Evolutionary conservation across 2,888 invertebrate genomes (phyloP), one percentile per base, ranked within the genome.

Genomic region (Tachina lurida): DNA sequence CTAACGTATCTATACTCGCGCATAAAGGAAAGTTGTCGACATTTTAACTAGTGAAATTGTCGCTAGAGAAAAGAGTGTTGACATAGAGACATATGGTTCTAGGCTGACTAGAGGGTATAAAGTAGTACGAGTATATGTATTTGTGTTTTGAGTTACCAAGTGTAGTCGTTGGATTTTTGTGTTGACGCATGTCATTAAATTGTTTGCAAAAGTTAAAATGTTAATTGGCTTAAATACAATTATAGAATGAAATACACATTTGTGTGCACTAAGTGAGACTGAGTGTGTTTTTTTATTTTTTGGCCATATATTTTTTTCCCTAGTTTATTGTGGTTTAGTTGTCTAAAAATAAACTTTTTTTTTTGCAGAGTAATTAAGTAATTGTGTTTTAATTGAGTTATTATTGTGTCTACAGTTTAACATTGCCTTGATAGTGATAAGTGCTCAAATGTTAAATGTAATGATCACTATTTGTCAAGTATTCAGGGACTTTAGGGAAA

Each of bases 171-270:
- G 62, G 62, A 45, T 45, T 49, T 49, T 78, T 81, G 86, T 79
- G 79, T 86, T 86, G 83, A 86, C 83, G 86, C 86, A 86, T 86
- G 78, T 62, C 86, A 86, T 85, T 85, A 70, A 82, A 81, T 73
- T 86, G 75, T 83, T 86, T 73, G 86, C 86, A 76, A 80, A 84
- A 83, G 83, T 83, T 86, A 43, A 86, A 71, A 83, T 86, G 86
- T 49, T 86, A 86, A 86, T 86, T 86, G 83, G 83, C 67, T 86
- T 75, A 73, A 86, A 86, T 58, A 19, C 62, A 81, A 74, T 62
- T 62, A 12, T 41, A 70, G 43, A 60, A 31, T 39, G 17, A 62
- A 39, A 31, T 71, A 17, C 15, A 17, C 39, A 19, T 19, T 39
- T 39, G 10, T 15, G 22, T 62, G 54, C 19, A 49, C 19, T 13